phyloP scores from a whole-genome alignment of 2,113 vertebrate genomes.

The Heterochromis multidens region DNA sequence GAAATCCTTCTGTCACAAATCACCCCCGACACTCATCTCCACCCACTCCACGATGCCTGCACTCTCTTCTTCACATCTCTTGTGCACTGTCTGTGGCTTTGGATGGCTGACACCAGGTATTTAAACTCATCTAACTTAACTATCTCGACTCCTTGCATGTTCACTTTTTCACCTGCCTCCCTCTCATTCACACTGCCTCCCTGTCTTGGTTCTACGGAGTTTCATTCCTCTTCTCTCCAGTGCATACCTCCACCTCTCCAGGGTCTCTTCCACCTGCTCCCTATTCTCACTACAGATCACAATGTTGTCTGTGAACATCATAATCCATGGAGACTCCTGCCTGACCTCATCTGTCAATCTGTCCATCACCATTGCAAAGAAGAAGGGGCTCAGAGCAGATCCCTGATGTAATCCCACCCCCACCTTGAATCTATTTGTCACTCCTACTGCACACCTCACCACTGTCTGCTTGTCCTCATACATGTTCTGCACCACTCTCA shows the following conservation, averaged over 20 bases:
- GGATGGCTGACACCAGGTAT: no score
- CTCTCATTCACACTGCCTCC: background rate
- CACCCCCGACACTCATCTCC: no score
- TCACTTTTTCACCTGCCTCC: background rate
- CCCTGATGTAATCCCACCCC: background rate
- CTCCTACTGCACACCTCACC: background rate
- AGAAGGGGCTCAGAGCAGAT: background rate
- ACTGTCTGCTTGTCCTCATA: background rate
- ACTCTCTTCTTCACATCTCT: no score
- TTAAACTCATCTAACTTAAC: background rate
- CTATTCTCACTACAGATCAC: background rate
- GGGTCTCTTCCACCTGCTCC: background rate
- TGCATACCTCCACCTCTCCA: fast-evolving
- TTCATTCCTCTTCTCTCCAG: background rate
- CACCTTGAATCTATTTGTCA: background rate
- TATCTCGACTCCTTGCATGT: background rate
- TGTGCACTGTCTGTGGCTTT: no score
- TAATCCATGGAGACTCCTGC: background rate
- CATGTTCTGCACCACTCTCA: background rate
- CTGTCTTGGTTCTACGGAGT: background rate
- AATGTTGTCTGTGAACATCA: background rate
- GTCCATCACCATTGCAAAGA: background rate
- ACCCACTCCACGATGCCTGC: no score
- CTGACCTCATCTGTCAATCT: background rate
- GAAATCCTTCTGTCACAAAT: no score